Conservation (phyloP, 2,888 invertebrate genomes). For the Pollenia amentaria region DNA sequence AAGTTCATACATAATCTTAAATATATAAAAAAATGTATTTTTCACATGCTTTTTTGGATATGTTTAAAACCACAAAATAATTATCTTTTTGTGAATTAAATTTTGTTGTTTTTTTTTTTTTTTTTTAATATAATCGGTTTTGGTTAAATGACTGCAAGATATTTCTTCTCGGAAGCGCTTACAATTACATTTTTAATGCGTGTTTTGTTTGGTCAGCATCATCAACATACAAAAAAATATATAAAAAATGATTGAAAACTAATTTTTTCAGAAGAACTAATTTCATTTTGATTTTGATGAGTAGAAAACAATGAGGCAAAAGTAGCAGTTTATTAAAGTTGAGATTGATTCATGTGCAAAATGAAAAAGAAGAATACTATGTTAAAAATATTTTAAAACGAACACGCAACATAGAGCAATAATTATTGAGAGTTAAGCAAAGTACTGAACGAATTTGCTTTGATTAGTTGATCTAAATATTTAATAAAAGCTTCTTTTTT, state of each 20-base stretch:
- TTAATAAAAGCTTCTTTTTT: too few relatives aligned
- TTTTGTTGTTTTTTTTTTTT: constrained; percentile 73
- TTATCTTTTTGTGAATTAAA: constrained; percentile 69
- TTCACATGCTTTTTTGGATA: not conserved
- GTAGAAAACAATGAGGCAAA: constrained; percentile 54
- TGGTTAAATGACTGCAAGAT: constrained; percentile 76
- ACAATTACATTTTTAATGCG: constrained; percentile 57
- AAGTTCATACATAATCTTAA: too few relatives aligned
- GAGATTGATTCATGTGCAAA: constrained; percentile 27
- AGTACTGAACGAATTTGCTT: not conserved
- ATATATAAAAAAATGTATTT: constrained; percentile 8
- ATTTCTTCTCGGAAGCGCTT: constrained; percentile 75
- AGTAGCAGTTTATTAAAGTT: not conserved
- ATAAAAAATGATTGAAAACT: constrained; percentile 55
- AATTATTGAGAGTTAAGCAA: not conserved
- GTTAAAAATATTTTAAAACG: not conserved
- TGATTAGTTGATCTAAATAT: not conserved
- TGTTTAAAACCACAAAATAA: constrained; percentile 65
- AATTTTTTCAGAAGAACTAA: constrained; percentile 56
- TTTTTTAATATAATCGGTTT: constrained; percentile 76
- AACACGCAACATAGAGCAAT: constrained; percentile 35
- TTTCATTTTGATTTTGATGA: constrained; percentile 60
- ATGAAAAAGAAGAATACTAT: constrained; percentile 22
- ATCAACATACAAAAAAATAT: not conserved
- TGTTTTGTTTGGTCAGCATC: constrained; percentile 9